phyloP scores from a whole-genome alignment of 2,888 invertebrate genomes.

The Cactoblastis cactorum region DNA sequence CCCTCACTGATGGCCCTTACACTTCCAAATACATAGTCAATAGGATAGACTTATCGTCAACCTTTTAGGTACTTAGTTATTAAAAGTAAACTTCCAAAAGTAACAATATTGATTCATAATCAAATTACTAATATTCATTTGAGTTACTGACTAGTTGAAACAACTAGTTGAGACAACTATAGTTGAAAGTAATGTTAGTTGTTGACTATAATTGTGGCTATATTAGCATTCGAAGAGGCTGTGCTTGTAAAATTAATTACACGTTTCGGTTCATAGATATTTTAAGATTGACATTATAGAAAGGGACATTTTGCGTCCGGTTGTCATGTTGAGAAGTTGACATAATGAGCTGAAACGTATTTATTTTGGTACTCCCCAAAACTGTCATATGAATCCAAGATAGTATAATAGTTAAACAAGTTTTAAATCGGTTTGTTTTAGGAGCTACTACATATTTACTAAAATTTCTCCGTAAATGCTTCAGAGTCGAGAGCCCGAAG shows the following conservation, averaged over 20 bases:
- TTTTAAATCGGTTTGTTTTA: not conserved
- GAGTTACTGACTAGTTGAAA: no score
- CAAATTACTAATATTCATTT: no score
- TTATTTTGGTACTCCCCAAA: no score
- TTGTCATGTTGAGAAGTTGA: not conserved
- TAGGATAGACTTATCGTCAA: not conserved
- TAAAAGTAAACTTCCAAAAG: not conserved
- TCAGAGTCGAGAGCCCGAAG: not conserved
- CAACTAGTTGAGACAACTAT: no score
- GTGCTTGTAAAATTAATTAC: not conserved
- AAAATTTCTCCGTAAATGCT: not conserved
- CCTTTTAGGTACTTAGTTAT: no score
- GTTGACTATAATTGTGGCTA: not conserved
- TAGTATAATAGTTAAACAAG: not conserved
- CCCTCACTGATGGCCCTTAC: constrained; percentile 24
- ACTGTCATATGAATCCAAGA: not conserved
- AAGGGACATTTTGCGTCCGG: not conserved
- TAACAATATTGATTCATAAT: not conserved
- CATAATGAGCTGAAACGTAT: no score
- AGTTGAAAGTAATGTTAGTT: no score
- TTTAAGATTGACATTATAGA: constrained; percentile 4
- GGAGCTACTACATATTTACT: not conserved
- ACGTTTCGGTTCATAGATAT: constrained; percentile 1
- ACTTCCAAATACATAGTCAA: not conserved
- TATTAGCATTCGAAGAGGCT: not conserved